phyloP scores from a whole-genome alignment of 53 echinoderm and acorn worm species.

The Holothuria leucospilota region DNA sequence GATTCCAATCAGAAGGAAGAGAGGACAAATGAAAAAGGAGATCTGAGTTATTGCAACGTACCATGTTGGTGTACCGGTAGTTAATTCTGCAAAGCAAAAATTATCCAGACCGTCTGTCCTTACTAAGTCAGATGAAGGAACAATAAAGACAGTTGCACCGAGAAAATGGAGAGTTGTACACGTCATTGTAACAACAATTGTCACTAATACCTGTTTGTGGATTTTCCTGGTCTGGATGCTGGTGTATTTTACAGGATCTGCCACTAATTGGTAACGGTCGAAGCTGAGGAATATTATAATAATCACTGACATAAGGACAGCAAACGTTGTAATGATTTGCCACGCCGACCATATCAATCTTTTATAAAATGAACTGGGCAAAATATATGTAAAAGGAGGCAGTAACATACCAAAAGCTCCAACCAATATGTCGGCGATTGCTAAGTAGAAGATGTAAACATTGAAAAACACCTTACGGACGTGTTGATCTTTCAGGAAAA shows the following conservation, averaged over 20 bases:
- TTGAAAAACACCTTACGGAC: background rate
- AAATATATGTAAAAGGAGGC: background rate
- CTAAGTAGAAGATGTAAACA: slow-evolving; percentile 16
- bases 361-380: background rate
- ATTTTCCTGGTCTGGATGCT: background rate
- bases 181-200: no score
- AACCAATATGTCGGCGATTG: slow-evolving; percentile 7
- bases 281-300: slow-evolving; percentile 23
- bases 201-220: background rate
- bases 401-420: background rate
- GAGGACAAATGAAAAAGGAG: background rate
- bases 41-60: background rate
- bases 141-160: no score
- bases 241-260: background rate
- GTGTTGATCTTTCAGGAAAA: background rate
- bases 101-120: no score
- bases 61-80: no score
- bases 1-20: background rate
- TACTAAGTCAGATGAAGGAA: no score
- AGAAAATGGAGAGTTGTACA: no score
- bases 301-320: background rate
- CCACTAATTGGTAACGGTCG: slow-evolving; percentile 8
- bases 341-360: background rate
- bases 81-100: no score
- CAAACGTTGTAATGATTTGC: background rate